Percentiles rank a stretch among this genome's conserved stretches.
Conservation (phyloP, 2,797 vertebrate species). For the Trichosurus vulpecula region DNA sequence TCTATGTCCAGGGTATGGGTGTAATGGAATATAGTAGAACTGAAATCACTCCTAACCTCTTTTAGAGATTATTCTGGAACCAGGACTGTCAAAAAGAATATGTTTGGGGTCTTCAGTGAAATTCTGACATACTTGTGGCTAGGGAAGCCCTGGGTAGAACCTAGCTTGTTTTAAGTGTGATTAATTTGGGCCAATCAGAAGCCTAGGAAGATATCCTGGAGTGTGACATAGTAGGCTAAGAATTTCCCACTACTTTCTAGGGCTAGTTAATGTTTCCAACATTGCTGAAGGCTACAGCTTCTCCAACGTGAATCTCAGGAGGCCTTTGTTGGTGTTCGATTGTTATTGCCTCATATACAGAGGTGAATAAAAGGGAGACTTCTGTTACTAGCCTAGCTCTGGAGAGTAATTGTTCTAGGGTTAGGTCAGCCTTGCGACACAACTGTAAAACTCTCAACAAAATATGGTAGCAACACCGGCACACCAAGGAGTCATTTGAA, state of each 20-base stretch:
- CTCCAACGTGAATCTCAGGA: background rate
- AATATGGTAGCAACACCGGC: background rate
- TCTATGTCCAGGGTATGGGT: background rate
- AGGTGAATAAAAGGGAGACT: slow-evolving; percentile 5
- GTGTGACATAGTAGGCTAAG: background rate
- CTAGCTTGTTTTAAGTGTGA: background rate
- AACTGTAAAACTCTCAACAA: slow-evolving; percentile 33
- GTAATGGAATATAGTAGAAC: background rate
- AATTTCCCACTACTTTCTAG: slow-evolving; percentile 21
- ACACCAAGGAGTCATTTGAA: slow-evolving; percentile 33
- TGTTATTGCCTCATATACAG: slow-evolving; percentile 6
- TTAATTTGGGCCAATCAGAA: slow-evolving; percentile 11
- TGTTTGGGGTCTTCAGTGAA: background rate
- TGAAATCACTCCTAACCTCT: background rate
- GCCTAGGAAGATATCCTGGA: background rate
- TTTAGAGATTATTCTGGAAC: background rate
- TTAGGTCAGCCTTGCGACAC: slow-evolving; percentile 64
- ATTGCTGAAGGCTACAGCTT: background rate
- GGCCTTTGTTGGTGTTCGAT: background rate
- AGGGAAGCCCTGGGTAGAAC: background rate
- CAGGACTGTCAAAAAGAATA: background rate
- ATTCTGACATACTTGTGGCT: background rate
- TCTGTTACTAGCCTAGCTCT: slow-evolving; percentile 26
- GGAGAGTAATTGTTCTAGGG: slow-evolving; percentile 63
- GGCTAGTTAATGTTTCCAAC: slow-evolving; percentile 11